Conservation (phyloP, 2,888 invertebrate genomes). For the Agrochola circellaris region DNA sequence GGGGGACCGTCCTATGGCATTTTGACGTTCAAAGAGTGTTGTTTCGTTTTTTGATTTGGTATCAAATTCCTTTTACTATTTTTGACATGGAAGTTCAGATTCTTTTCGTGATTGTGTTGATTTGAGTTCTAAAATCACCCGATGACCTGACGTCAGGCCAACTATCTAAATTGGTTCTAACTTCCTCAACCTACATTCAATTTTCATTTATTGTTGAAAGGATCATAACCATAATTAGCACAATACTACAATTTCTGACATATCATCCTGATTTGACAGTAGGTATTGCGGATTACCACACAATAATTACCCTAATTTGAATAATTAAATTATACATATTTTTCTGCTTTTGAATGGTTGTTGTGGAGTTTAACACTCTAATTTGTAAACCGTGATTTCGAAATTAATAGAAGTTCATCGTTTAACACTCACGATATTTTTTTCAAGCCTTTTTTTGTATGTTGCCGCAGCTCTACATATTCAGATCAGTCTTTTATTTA, state of each 20-base stretch:
- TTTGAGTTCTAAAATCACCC: slow-evolving; percentile 21
- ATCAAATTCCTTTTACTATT: slow-evolving; percentile 1
- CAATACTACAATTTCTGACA: background rate
- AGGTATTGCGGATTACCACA: slow-evolving; percentile 29
- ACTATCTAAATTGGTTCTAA: slow-evolving; percentile 37
- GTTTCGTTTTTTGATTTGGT: background rate
- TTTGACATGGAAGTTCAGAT: background rate
- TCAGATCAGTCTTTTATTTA: background rate
- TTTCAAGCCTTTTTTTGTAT: background rate
- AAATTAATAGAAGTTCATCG: background rate
- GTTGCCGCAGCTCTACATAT: no score
- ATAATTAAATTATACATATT: slow-evolving; percentile 19
- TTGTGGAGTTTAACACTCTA: slow-evolving; percentile 19
- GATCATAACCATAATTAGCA: slow-evolving; percentile 15
- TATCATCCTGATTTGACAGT: slow-evolving; percentile 33
- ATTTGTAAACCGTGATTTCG: slow-evolving; percentile 27
- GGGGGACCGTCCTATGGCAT: no score
- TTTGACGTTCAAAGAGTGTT: background rate
- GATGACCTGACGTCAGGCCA: slow-evolving; percentile 27
- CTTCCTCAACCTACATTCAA: slow-evolving; percentile 28
- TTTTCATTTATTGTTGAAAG: slow-evolving; percentile 3
- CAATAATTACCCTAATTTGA: background rate
- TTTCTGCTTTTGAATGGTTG: slow-evolving; percentile 8
- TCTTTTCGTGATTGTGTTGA: background rate
- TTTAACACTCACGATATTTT: slow-evolving; percentile 6